Evolutionary conservation across 2,797 vertebrate genomes (phyloP), one percentile per base, ranked within the genome.

Genomic region (Trematomus bernacchii): DNA sequence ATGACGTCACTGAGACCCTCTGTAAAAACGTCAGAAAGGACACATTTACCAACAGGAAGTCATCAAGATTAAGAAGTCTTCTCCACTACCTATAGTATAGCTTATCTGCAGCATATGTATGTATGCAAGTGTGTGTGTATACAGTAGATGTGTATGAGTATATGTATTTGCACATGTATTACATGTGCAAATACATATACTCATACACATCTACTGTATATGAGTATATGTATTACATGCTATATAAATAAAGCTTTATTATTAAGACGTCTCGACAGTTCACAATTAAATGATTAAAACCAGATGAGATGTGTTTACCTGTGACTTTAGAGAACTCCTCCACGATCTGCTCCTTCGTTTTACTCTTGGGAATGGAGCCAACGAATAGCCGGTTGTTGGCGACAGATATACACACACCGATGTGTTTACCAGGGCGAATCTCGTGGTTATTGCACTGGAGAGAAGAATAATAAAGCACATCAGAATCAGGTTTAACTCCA

Each of bases 351-450:
- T 99, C 98, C 96, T 99, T 99, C 77, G 98, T 98, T 96, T 99
- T 99, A 93, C 97, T 99, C 91, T 99, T 99, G 87, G 98, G 98
- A 91, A 99, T 99, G 86, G 98, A 99, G 67, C 98, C 98, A 86
- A 99, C 98, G 85, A 99, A 99, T 85, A 99, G 96, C 72, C 98
- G 95, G 95, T 99, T 99, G 95, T 99, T 99, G 92, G 98, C 98
- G 79, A 99, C 98, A 18, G 98, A 99, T 93, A 99, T 99, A 90
- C 98, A 99, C n/a, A 99, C 98, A 43, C 98, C 98, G 59, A 99
- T 97, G 87, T 99, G 98, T 89, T 99, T 99, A 84, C 97, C 97
- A n/a, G 98, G 96, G 75, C 98, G 97, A 83, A 99, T 99, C 95
- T 99, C 98, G 88, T 97, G 96, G 93, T 99, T 98, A 93, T 99